Evolutionary conservation across 2,797 vertebrate genomes (phyloP), one percentile per base, ranked within the genome.

Genomic region (Astyanax mexicanus): DNA sequence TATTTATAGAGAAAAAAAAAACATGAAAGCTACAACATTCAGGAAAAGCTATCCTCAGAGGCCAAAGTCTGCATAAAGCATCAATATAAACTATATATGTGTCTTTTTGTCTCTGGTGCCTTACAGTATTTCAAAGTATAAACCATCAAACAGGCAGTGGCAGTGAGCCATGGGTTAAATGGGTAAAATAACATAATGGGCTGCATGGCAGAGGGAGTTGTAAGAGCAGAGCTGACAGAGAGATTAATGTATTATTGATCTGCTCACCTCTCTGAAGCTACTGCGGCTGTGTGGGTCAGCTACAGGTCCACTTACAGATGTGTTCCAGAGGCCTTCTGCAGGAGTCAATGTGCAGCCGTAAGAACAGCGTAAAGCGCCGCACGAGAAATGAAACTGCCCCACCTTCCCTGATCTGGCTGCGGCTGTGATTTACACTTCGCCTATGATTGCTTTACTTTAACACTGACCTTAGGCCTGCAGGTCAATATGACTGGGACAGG

Each of bases 171-270:
- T 27, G 40, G 40, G 40, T 52, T 42, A 23, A 69, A 69, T 32
- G 29, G 67, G 42, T 58, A 15, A 60, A 42, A 62, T 19, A 78
- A 74, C 9, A 44, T 19, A 68, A 45, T 7, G 13, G 37, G 12
- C 35, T 44, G 37, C 10, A 4, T 7, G 21, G 61, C 12, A 15
- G 23, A 61, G 35, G 45, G 70, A 73, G 25, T 1, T 60, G 65
- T 23, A 62, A 25, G 49, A 27, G 37, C 45, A 62, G 23, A 47
- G 71, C 57, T 49, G 65, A 60, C 55, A 68, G 47, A 47, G 13
- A 40, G 68, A 79, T 52, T 13, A 52, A 57, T 79, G 60, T 11
- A 70, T 64, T 79, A 79, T 70, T 74, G 61, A 69, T 79, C 38
- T 37, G 47, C 27, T 54, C 57, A 42, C 47, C 40, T 49, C 52